Base-by-base conservation (phyloP, 2,888 invertebrate species). In the Euplagia quadripunctaria region DNA sequence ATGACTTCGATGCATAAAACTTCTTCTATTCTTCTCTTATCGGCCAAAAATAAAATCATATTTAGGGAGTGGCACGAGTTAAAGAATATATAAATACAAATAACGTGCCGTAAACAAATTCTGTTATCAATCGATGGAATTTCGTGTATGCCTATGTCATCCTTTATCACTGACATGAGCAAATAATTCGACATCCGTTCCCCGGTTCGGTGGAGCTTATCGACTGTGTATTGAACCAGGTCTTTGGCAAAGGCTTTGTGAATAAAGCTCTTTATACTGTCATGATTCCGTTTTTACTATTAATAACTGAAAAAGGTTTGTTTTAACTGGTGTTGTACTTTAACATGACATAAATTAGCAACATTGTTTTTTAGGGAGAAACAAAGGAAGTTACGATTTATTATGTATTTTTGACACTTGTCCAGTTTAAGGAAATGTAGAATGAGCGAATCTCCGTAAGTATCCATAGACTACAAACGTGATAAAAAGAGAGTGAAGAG, bases 91-190 rank as follows among this genome's bases (percentile, higher is more conserved):
- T 41, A 52, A 41, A n/a, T 16, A 12, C n/a, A 77, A 70, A 79
- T 11, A 64, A 2, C n/a, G 16, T 43, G 73, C 74, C 42, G 65
- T 76, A 80, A 76, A 76, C 65, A 72, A 46, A 73, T 77, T 69
- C 58, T 67, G 61, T 82, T 83, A 83, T 85, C 86, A 82, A 76
- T 77, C 68, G 77, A 82, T 83, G 70, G 78, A 74, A 80, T 84
- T 83, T 82, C 72, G 74, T 84, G 78, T 82, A 71, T 74, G 70
- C 67, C 72, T 73, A 79, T 82, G 84, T 89, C 86, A 88, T 85
- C 78, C 80, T 81, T 85, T 89, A 91, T 90, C 90, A 74, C 77
- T 88, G 91, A 89, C 89, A 85, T 87, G 83, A 82, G 83, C 86
- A 90, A 90, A 91, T 86, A 90, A 76, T 84, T 77, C 75, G 73